Evolutionary conservation across 2,888 invertebrate species (phyloP).

Genomic region (Tipula helvola): DNA sequence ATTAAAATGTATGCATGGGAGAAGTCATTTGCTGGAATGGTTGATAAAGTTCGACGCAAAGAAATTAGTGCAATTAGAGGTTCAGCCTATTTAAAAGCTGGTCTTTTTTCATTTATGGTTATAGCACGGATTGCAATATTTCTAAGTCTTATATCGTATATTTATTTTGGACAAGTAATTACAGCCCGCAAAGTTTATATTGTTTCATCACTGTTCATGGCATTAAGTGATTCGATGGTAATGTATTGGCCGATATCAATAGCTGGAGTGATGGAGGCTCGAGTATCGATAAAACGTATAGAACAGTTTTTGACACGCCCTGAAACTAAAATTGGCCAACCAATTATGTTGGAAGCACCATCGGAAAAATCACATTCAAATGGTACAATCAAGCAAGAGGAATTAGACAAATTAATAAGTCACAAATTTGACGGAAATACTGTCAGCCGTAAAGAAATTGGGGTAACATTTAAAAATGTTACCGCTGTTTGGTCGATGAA

Average conservation of each 20-base stretch:
- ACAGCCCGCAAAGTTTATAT: conserved; percentile 68
- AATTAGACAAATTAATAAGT: conserved; percentile 19
- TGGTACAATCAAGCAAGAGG: not conserved
- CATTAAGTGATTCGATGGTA: conserved; percentile 62
- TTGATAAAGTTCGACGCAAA: conserved; percentile 58
- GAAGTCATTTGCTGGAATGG: conserved; percentile 58
- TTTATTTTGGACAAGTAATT: conserved; percentile 49
- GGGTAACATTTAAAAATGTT: conserved; percentile 14
- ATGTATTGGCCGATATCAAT: conserved; percentile 71
- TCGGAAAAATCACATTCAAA: not conserved
- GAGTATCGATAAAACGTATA: conserved; percentile 59
- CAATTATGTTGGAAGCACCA: not conserved
- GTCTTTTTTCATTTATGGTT: conserved; percentile 58
- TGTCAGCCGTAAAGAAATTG: conserved; percentile 13
- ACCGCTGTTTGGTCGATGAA: conserved; percentile 14
- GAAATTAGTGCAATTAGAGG: conserved; percentile 55
- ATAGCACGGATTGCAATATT: conserved; percentile 70
- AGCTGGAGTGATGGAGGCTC: conserved; percentile 60
- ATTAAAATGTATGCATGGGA: conserved; percentile 90
- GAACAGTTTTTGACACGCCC: conserved; percentile 46
- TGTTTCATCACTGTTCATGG: conserved; percentile 68
- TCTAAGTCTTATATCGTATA: conserved; percentile 56
- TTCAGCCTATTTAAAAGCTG: conserved; percentile 53
- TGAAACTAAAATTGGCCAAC: conserved; percentile 20
- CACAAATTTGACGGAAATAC: conserved; percentile 15